Percentiles rank a stretch among this genome's conserved stretches.
phyloP scores from a whole-genome alignment of 2,888 invertebrate genomes.

The Meteorus colon region DNA sequence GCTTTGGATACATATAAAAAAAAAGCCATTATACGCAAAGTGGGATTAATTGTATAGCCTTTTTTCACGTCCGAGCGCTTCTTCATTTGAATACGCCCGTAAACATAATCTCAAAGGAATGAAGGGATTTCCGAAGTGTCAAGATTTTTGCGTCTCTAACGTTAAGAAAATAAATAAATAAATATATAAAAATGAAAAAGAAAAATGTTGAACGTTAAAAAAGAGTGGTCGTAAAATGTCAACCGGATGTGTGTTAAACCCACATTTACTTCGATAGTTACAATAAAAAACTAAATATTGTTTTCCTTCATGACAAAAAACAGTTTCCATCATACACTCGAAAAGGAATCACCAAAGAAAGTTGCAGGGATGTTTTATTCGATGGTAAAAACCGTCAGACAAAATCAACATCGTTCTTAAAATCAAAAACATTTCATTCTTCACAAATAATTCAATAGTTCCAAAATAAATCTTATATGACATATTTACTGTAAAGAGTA shows the following conservation, averaged over 20 bases:
- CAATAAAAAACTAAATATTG: neutral
- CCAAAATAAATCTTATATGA: too few species aligned
- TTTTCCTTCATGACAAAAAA: neutral
- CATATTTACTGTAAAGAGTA: too few species aligned
- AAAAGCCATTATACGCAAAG: neutral
- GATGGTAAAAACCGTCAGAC: too few species aligned
- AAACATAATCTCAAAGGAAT: conserved; percentile 22
- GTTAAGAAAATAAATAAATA: neutral
- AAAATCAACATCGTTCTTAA: too few species aligned
- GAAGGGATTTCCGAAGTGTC: conserved; percentile 7
- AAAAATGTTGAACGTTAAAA: neutral
- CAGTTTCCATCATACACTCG: neutral
- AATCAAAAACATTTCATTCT: too few species aligned
- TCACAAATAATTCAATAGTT: too few species aligned
- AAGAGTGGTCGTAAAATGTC: neutral
- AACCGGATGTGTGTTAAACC: conserved; percentile 1
- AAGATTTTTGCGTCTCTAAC: conserved; percentile 6
- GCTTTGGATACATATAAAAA: neutral
- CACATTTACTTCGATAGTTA: neutral
- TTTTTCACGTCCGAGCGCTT: neutral
- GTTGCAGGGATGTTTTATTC: too few species aligned
- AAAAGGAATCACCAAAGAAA: neutral
- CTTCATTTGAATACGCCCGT: conserved; percentile 10
- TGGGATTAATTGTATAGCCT: conserved; percentile 11
- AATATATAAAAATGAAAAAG: neutral